Evolutionary conservation across 2,888 invertebrate species (phyloP), one percentile per base, ranked within the genome.

Genomic region (Sinohyriopsis cumingii): DNA sequence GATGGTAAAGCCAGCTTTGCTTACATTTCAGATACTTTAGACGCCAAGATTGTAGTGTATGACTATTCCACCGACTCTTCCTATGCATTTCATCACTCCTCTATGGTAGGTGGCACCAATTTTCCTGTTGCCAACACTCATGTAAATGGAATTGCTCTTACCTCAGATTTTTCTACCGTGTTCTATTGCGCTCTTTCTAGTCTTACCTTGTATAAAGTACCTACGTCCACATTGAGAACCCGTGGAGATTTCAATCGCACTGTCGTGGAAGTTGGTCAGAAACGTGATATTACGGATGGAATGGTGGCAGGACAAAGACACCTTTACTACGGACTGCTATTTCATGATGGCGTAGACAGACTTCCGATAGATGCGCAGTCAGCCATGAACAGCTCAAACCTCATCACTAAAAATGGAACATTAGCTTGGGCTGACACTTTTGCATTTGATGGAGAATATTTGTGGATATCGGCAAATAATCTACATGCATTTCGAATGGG

Each of bases 381-480:
- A 55, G 25, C 71, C 15, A 55, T 54, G 4, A 65, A 61, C 18
- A 64, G 70, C 33, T n/a, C n/a, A 12, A 28, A 54, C 15, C 45
- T 77, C 25, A 59, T 73, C 15, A 55, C 67, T 25, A 62, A 73
- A 45, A 62, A 65, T 20, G 25, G 65, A 7, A 63, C 62, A 4
- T 64, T 72, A 60, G 66, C 59, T 18, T 79, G 77, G 76, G 69
- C 70, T 1, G 77, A 79, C 55, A 76, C 76, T 5, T 68, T 79
- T 45, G 75, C 68, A 7, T 74, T 74, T 55, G 75, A 77, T 60
- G 76, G 69, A 1, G 73, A 73, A 12, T 70, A 75, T 22, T 63
- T 79, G n/a, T 79, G 77, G 79, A 77, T 75, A 60, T 67, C 68
- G n/a, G 72, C 75, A 15, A 78, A 78, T 55, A 67, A 68, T 12